Evolutionary conservation across 1,140 invertebrate species (phyloP).

Genomic region (Amyelois transitella): DNA sequence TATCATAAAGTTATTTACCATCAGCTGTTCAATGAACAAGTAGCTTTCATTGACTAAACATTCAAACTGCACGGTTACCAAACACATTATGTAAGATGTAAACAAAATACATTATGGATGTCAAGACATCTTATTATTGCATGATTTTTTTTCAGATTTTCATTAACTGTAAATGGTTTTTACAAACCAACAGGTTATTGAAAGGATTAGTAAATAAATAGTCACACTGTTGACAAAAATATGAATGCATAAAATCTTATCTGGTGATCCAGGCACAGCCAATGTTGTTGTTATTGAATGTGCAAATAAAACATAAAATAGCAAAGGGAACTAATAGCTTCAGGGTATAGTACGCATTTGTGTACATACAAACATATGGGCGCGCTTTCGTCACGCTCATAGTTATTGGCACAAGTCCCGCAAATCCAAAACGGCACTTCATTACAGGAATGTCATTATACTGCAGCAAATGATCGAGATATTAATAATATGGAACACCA

Average conservation of each 20-base stretch:
- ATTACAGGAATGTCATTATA: slow-evolving; percentile 72
- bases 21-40: neutral
- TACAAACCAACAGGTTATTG: too few relatives aligned
- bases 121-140: too few relatives aligned
- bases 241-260: too few relatives aligned
- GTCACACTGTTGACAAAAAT: too few relatives aligned
- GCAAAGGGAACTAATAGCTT: neutral
- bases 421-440: slow-evolving; percentile 64
- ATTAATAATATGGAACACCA: slow-evolving; percentile 69
- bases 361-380: slow-evolving; percentile 60
- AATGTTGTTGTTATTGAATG: neutral
- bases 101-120: too few relatives aligned
- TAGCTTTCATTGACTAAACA: too few relatives aligned
- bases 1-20: too few relatives aligned
- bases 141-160: too few relatives aligned
- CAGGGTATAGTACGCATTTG: slow-evolving; percentile 28
- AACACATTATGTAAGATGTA: neutral
- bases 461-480: slow-evolving; percentile 63
- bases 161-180: too few relatives aligned
- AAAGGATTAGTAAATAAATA: too few relatives aligned
- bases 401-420: slow-evolving; percentile 72
- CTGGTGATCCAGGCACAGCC: neutral
- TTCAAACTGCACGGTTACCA: neutral
- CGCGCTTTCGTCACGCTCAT: slow-evolving; percentile 53
- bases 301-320: neutral